A percentile compares a stretch with the other conserved stretches of the same genome.
Conservation (phyloP, 30 jellyfish, hydroid and myxozoan genomes). For the Turritopsis rubra region DNA sequence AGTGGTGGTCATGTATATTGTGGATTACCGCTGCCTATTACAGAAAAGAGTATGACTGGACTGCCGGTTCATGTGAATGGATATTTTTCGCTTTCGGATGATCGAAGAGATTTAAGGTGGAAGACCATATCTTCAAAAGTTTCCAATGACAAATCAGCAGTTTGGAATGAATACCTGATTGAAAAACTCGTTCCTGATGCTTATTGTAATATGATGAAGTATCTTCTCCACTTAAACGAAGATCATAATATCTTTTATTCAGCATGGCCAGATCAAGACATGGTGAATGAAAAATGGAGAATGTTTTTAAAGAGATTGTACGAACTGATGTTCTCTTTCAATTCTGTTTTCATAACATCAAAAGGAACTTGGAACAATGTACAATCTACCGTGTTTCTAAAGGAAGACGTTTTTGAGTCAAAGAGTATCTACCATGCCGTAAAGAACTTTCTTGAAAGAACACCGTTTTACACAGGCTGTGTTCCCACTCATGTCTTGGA, state of each 20-base stretch:
- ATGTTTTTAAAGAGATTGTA: conserved; percentile 31
- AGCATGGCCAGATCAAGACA: conserved; percentile 33
- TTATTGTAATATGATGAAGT: conserved; percentile 26
- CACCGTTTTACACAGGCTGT: neutral
- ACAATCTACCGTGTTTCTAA: neutral
- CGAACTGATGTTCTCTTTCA: neutral
- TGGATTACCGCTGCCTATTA: conserved; percentile 61
- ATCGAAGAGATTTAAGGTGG: conserved; percentile 76
- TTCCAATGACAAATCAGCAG: conserved; percentile 36
- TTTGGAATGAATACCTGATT: conserved; percentile 54
- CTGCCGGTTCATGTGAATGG: conserved; percentile 82
- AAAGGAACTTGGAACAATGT: conserved; percentile 28
- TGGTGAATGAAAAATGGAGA: conserved; percentile 54
- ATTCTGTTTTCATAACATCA: conserved; percentile 32
- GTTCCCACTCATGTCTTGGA: conserved; percentile 39
- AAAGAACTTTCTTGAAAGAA: conserved; percentile 2
- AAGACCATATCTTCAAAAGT: conserved; percentile 18
- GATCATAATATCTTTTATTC: conserved; percentile 22
- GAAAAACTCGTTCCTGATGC: conserved; percentile 45
- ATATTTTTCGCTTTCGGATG: conserved; percentile 62
- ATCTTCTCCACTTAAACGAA: neutral
- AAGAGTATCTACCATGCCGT: conserved; percentile 22
- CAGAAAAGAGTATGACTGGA: conserved; percentile 41
- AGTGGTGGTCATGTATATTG: conserved; percentile 66
- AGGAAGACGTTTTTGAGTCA: neutral